Conservation (phyloP, 2,113 vertebrate species). For the Tonatia bakeri region DNA sequence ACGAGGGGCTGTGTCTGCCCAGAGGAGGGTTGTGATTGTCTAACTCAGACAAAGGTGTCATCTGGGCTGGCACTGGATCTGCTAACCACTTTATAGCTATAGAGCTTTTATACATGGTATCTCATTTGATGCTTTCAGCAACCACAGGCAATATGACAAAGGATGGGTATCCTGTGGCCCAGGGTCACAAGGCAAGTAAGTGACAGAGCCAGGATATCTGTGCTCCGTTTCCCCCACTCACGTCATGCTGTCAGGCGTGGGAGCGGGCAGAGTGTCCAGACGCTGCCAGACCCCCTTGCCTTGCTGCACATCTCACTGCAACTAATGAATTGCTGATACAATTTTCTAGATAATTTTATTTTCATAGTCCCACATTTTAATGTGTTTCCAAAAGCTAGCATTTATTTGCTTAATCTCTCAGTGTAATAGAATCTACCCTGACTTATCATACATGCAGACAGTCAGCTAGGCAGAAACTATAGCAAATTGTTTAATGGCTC, state of each 20-base stretch:
- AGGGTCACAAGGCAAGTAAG: neutral
- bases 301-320: constrained; percentile 51
- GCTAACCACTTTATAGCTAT: neutral
- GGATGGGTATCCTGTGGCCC: neutral
- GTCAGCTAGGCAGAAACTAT: constrained; percentile 76
- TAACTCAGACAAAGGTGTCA: neutral
- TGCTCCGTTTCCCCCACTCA: neutral
- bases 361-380: constrained; percentile 78
- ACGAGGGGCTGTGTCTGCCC: neutral
- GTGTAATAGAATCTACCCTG: constrained; percentile 77
- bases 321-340: constrained; percentile 85
- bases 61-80: neutral
- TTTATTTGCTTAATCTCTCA: constrained; percentile 81
- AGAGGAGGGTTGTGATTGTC: neutral
- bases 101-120: neutral
- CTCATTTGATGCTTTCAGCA: neutral
- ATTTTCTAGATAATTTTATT: constrained; percentile 85
- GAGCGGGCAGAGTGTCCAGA: neutral
- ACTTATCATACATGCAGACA: constrained; percentile 75
- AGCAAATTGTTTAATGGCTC: constrained; percentile 73
- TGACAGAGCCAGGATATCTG: neutral
- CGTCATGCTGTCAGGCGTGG: neutral
- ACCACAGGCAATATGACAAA: neutral
- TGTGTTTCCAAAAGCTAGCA: constrained; percentile 75
- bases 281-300: neutral